Evolutionary conservation across 2,888 invertebrate species (phyloP), one percentile per base, ranked within the genome.

Genomic region (Prenolepis imparis): DNA sequence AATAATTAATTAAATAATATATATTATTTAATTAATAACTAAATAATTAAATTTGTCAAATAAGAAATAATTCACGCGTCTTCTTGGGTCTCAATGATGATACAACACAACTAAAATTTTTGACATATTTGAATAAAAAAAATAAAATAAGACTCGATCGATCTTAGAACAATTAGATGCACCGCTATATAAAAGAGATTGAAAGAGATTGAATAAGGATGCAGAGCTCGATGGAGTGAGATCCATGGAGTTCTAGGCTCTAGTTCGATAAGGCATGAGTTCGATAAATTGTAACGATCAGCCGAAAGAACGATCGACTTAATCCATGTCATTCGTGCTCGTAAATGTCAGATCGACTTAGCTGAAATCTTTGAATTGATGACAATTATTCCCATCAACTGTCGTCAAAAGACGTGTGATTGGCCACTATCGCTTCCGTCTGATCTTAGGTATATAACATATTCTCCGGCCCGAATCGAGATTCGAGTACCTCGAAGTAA

Each of bases 271-370:
- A 77, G 55, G 15, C 41, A n/a, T n/a, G n/a, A n/a, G 12, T n/a
- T 55, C 39, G 66, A 67, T 66, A 64, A 77, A 77, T 18, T 66
- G 55, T 55, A 41, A 66, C n/a, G 28, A 77, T 67, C 66, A 28
- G 3, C n/a, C 64, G 48, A 67, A 36, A 67, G 66, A 28, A 66
- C 66, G 77, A 57, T 24, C 39, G 66, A 77, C 66, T 28, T 67
- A 67, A 77, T 77, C 77, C 77, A 15, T 28, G 3, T 66, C 66
- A 77, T 44, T 61, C 66, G 41, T 66, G 28, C 52, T 57, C 55
- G 77, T 77, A 41, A 77, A 67, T 11, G 77, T 77, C 66, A 77
- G 55, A 21, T 67, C 66, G 77, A 77, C 77, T 77, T 55, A 67
- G 77, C 28, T 55, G 28, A 41, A 66, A 67, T 77, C 77, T 77